Evolutionary conservation across 2,888 invertebrate species (phyloP), one percentile per base, ranked within the genome.

Genomic region (Pocota personata): DNA sequence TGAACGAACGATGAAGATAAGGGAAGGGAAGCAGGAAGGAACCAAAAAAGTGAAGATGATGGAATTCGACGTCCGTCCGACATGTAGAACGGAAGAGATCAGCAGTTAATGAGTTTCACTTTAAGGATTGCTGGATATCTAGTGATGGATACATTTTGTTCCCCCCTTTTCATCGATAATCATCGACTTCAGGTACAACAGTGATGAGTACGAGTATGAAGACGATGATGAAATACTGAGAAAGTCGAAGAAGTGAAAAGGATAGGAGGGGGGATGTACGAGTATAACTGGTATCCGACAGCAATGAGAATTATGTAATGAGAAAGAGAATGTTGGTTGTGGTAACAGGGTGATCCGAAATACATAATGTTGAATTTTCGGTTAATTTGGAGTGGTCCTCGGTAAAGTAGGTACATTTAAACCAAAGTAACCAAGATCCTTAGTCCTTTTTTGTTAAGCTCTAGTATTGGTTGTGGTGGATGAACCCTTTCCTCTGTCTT

Each of bases 61-160:
- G 83, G 58, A 64, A 66, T 71, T 66, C 71, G 71, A 73, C 67
- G 78, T 79, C 58, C 67, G 78, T 79, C 58, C 76, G 76, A 82
- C 76, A 86, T 86, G 82, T 71, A 76, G 86, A 82, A 76, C 86
- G 86, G 86, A 86, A 86, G 82, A 82, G 86, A 86, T 86, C 86
- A 86, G 80, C 66, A 71, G 86, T 82, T 86, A 86, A 86, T 86
- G 86, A 82, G 82, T 82, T 86, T 86, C 86, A 67, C 76, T 80
- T 76, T 82, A 82, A 72, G 76, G 72, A 86, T 82, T 79, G 50
- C 84, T 79, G 58, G 72, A 73, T 79, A 72, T 64, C 72, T 77
- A 50, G 32, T 60, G 84, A 75, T 82, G 78, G 82, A 78, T 66
- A 78, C 43, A 64, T 64, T 58, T 24, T 24, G 24, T 24, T 32